These are phyloP conservation scores for Drosophila bifasciata DNA, from an alignment of 1,140 invertebrate genomes.

Conservation along the genomic window DNA sequence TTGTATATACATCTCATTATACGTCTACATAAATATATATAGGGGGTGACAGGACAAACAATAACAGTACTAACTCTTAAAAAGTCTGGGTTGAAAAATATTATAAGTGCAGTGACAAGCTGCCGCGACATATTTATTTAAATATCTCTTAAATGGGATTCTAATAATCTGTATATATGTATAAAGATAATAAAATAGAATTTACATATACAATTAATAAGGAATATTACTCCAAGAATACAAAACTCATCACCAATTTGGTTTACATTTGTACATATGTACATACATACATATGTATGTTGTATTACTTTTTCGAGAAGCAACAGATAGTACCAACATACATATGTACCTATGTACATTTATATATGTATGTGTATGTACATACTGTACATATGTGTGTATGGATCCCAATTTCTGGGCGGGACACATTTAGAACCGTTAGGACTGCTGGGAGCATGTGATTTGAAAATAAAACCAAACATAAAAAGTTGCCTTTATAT, in stretches of 20 bases:
- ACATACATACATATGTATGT: background rate
- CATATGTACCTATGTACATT: no score
- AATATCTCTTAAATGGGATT: no score
- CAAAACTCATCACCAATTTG: no score
- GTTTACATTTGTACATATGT: conserved; percentile 12
- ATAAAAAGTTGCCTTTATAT: conserved; percentile 67
- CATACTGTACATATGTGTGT: conserved; percentile 4
- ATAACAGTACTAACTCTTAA: no score
- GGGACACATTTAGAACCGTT: conserved; percentile 21
- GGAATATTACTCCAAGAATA: background rate
- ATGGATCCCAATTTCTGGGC: conserved; percentile 16
- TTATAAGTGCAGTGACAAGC: no score
- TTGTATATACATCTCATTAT: conserved; percentile 28
- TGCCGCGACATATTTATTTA: no score
- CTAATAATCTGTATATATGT: conserved; percentile 16
- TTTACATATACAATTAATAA: background rate
- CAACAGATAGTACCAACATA: conserved; percentile 34
- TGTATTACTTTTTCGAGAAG: background rate
- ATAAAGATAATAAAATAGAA: conserved; percentile 3
- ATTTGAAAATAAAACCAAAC: conserved; percentile 81
- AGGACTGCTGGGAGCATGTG: conserved; percentile 53
- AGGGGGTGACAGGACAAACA: no score
- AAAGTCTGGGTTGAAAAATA: no score
- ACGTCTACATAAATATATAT: conserved; percentile 26
- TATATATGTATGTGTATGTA: conserved; percentile 14